These are phyloP conservation scores for Coecobrya sp. DNA, from an alignment of 2,888 invertebrate species.

Conservation along the genomic window DNA sequence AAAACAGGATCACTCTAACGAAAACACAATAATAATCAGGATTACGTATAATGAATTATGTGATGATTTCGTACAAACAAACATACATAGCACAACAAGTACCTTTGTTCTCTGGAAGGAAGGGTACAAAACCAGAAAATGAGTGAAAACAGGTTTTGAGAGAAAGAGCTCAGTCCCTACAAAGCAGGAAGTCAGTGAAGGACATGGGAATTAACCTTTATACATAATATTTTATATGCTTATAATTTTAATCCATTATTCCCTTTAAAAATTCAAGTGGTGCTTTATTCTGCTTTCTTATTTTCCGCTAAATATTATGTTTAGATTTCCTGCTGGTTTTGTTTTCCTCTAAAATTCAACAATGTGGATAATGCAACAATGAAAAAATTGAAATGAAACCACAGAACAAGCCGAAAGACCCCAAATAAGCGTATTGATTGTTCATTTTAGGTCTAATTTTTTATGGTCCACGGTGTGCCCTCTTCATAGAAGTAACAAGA, in stretches of 20 bases:
- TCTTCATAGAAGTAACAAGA: not conserved
- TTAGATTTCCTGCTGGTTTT: conserved; percentile 12
- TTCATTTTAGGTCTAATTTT: not conserved
- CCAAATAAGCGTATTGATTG: conserved; percentile 20
- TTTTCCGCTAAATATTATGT: not conserved
- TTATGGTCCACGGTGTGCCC: not conserved
- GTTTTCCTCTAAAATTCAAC: not conserved
- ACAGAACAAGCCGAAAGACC: conserved; percentile 1
- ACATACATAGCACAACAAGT: not conserved
- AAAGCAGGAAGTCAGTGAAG: conserved; percentile 60
- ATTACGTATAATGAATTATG: conserved; percentile 45
- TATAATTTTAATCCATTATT: conserved; percentile 15
- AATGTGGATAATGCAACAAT: not conserved
- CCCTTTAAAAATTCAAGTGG: not conserved
- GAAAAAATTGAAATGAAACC: conserved; percentile 13
- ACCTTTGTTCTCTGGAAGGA: not conserved
- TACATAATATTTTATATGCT: not conserved
- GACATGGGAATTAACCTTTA: conserved; percentile 50
- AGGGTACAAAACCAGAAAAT: conserved; percentile 11
- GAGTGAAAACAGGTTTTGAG: not conserved
- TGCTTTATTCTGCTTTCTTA: not conserved
- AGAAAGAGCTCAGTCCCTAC: not conserved
- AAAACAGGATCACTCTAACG: conserved; percentile 38
- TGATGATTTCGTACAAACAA: conserved; percentile 38
- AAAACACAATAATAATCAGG: conserved; percentile 62